A percentile compares a stretch with the other conserved stretches of the same genome.
phyloP scores from a whole-genome alignment of 2,113 vertebrate species.

The Dermatemys mawii region DNA sequence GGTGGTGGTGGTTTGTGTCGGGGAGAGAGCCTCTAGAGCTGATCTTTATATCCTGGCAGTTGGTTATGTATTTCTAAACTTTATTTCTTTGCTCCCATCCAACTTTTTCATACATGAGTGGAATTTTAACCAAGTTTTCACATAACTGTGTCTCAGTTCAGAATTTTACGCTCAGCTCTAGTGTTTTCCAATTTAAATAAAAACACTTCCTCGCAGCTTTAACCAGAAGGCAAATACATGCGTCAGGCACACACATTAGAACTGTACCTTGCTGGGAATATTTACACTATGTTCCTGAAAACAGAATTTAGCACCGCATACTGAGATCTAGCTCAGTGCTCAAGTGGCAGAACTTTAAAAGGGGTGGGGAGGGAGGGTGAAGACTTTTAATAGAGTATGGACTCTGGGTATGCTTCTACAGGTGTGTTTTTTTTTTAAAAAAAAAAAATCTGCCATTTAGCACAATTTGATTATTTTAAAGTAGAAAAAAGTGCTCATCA shows the following conservation, averaged over 20 bases:
- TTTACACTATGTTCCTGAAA: slow-evolving; percentile 36
- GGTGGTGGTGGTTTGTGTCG: fast-evolving
- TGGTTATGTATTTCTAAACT: neutral
- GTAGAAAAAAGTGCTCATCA: neutral
- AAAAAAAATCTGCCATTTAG: neutral
- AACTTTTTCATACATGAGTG: slow-evolving; percentile 1
- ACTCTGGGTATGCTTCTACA: neutral
- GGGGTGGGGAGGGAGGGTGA: neutral
- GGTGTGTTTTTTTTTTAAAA: neutral
- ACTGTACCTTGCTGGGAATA: slow-evolving; percentile 54
- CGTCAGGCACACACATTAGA: slow-evolving; percentile 42
- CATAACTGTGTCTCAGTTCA: neutral
- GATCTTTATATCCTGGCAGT: neutral
- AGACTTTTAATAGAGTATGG: neutral
- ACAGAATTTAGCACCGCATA: neutral
- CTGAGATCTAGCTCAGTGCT: neutral
- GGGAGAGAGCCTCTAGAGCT: neutral
- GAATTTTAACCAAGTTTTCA: neutral
- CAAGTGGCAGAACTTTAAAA: neutral
- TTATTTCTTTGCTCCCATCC: neutral
- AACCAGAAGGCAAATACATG: slow-evolving; percentile 29
- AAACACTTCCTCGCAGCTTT: slow-evolving; percentile 6
- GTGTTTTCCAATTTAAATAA: slow-evolving; percentile 24
- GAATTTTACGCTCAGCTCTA: slow-evolving; percentile 32
- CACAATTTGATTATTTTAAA: neutral